Evolutionary conservation across 2,888 invertebrate species (phyloP).

Genomic region (Lasioglossum malachurum): DNA sequence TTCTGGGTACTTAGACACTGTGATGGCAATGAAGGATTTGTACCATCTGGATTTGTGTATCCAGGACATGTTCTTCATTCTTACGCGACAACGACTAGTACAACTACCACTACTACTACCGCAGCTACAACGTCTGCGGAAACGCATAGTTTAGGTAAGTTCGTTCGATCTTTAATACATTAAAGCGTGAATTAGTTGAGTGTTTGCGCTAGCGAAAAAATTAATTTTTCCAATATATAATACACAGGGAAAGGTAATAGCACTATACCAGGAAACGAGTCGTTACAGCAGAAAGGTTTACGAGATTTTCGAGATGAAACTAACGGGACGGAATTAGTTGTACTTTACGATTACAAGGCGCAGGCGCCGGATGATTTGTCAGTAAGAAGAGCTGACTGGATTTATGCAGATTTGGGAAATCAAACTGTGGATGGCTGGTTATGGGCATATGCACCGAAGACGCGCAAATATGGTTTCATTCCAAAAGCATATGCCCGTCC

Average conservation of each 20-base stretch:
- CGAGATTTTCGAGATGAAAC: slow-evolving; percentile 83
- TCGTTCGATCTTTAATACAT: neutral
- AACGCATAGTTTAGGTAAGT: slow-evolving; percentile 79
- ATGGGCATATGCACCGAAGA: slow-evolving; percentile 97
- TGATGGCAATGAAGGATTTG: slow-evolving; percentile 97
- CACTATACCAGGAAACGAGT: slow-evolving; percentile 75
- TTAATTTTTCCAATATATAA: neutral
- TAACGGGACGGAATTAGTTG: slow-evolving; percentile 94
- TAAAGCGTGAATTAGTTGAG: neutral
- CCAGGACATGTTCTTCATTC: slow-evolving; percentile 87
- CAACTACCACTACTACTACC: slow-evolving; percentile 78
- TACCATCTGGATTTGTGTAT: slow-evolving; percentile 97
- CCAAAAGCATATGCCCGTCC: slow-evolving; percentile 97
- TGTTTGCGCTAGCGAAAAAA: neutral
- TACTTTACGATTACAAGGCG: slow-evolving; percentile 98
- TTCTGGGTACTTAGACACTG: slow-evolving; percentile 96
- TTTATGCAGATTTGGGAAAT: slow-evolving; percentile 96
- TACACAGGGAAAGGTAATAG: slow-evolving; percentile 77
- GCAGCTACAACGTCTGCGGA: slow-evolving; percentile 76
- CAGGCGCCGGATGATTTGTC: slow-evolving; percentile 97
- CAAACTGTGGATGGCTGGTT: slow-evolving; percentile 98
- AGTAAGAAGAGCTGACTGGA: slow-evolving; percentile 96
- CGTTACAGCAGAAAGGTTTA: slow-evolving; percentile 81
- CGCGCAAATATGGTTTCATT: slow-evolving; percentile 96
- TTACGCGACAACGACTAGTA: slow-evolving; percentile 81